Conservation (phyloP, 2,888 invertebrate species). For the Cheilosia scutellata region DNA sequence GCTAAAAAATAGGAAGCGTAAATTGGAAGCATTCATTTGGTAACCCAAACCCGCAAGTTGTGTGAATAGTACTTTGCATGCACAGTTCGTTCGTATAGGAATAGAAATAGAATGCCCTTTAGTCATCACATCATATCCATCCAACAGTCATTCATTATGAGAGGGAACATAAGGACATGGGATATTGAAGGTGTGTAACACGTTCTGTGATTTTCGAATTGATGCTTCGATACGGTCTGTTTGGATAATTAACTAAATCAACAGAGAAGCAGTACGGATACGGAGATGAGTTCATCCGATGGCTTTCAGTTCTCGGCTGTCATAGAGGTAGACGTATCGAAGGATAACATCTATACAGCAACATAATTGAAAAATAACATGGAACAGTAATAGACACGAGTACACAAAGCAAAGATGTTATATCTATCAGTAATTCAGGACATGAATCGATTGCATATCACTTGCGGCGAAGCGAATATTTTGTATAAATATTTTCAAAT, state of each 20-base stretch:
- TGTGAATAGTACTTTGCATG: slow-evolving; percentile 31
- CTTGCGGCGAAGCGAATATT: no score
- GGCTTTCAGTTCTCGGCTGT: background rate
- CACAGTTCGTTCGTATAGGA: background rate
- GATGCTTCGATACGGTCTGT: slow-evolving; percentile 49
- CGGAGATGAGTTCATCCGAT: slow-evolving; percentile 5
- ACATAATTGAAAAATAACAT: slow-evolving; percentile 65
- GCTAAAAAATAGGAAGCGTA: background rate
- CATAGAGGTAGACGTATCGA: background rate
- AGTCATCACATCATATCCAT: no score
- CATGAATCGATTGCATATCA: no score
- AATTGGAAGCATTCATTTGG: slow-evolving; percentile 42
- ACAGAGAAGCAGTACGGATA: slow-evolving; percentile 48
- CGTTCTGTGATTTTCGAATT: slow-evolving; percentile 39
- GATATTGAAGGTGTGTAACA: slow-evolving; percentile 3
- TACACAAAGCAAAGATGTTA: background rate
- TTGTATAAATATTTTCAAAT: no score
- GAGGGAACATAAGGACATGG: slow-evolving; percentile 45
- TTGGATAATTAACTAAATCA: slow-evolving; percentile 67
- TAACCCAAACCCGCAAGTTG: background rate
- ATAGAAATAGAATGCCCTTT: background rate
- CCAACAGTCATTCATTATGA: no score
- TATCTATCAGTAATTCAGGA: no score
- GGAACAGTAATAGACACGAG: background rate
- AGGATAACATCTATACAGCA: slow-evolving; percentile 5